phyloP scores from a whole-genome alignment of 2,797 vertebrate genomes.

The Clarias platycephalus region DNA sequence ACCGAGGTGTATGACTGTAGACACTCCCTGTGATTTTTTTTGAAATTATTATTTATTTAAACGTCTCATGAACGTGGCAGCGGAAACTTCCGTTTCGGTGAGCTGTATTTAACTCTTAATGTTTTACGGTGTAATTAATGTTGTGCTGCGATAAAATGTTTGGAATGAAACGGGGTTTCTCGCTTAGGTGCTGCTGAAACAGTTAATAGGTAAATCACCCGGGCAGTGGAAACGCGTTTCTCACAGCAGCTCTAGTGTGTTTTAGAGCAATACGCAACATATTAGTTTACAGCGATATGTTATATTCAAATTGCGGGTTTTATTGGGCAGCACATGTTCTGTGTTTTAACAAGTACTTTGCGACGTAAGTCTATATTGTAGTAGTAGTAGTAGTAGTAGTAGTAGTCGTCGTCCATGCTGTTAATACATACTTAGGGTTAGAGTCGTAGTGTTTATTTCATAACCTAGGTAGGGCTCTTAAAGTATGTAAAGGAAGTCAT shows the following conservation, averaged over 20 bases:
- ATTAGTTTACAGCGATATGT: background rate
- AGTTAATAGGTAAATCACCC: background rate
- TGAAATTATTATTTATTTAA: background rate
- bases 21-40: constrained; percentile 50
- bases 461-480: background rate
- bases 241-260: background rate
- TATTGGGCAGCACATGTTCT: background rate
- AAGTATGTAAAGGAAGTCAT: background rate
- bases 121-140: background rate
- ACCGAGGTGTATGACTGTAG: constrained; percentile 49
- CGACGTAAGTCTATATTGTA: no score
- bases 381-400: no score
- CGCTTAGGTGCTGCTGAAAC: background rate
- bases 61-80: constrained; percentile 9
- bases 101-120: background rate
- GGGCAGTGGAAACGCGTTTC: background rate
- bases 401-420: background rate
- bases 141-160: background rate
- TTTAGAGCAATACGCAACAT: background rate
- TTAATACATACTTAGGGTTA: background rate
- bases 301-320: background rate
- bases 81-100: background rate
- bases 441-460: background rate
- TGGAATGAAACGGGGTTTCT: background rate
- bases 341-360: background rate